Base-by-base conservation (phyloP, 2,888 invertebrate species). In the Trichopria drosophilae region DNA sequence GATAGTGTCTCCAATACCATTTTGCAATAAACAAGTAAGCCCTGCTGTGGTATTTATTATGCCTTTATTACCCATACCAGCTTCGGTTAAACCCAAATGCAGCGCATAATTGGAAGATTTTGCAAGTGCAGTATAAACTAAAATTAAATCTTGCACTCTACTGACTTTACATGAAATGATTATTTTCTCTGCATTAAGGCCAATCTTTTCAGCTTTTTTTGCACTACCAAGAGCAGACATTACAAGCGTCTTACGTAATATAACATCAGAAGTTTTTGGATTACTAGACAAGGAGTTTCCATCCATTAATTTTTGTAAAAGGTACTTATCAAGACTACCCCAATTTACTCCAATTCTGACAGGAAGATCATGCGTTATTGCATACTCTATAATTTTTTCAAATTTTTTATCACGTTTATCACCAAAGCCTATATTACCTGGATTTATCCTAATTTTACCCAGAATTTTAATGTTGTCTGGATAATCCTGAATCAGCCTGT, bases 381-480 rank as follows among this genome's bases (percentile, higher is more conserved):
- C 41, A 28, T 26, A 41, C 29, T 41, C 41, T 28, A 41, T 41
- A 20, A 42, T 24, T 34, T 23, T 42, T 42, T 42, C 42, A 42
- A 42, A 42, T 22, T 42, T 31, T 22, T 29, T 24, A 42, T 42
- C 42, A 42, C 42, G 42, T 32, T 42, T 42, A 23, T 42, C 32
- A 34, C 42, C 42, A 42, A 42, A 42, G 42, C 42, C 42, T 42
- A 42, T 32, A 42, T 42, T 42, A 24, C 42, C 42, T 31, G 42
- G 42, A 32, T 42, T 42, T 4, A 42, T 42, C 34, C 42, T 42
- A 42, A 31, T 31, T 42, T 42, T 42, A 42, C 32, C 42, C 42
- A 42, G 41, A 10, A 41, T 41, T 41, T 41, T 41, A 31, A 41
- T 41, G 41, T 41, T 41, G 41, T 41, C 41, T 41, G 41, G 41